phyloP scores from a whole-genome alignment of 2,113 vertebrate species.

The Natator depressus region DNA sequence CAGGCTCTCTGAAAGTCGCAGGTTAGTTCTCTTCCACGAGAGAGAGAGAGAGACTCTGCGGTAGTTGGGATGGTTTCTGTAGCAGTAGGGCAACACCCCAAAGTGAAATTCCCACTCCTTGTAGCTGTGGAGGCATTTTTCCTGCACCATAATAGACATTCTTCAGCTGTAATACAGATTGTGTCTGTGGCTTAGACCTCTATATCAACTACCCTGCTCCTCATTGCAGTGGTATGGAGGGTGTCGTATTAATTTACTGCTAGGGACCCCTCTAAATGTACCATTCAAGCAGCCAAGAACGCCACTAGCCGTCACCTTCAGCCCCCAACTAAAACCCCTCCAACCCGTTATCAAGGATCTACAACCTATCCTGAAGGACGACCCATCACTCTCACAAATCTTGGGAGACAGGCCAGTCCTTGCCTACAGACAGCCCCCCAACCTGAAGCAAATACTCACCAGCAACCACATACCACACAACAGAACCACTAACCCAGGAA shows the following conservation, averaged over 20 bases:
- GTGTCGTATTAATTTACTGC: not conserved
- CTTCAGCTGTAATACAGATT: not conserved
- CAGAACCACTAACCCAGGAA: no score
- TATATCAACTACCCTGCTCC: not conserved
- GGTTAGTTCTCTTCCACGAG: not conserved
- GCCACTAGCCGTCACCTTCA: no score
- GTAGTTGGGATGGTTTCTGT: not conserved
- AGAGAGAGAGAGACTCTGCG: not conserved
- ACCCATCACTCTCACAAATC: no score
- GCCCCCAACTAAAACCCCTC: no score
- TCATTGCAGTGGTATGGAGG: not conserved
- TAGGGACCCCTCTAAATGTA: not conserved
- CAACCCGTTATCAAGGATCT: no score
- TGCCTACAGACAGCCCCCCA: no score
- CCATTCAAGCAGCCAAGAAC: not conserved
- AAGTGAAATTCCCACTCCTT: not conserved
- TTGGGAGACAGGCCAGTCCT: no score
- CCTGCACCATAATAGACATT: fast-evolving
- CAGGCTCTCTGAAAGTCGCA: not conserved
- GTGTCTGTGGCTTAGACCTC: not conserved
- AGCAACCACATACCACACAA: no score
- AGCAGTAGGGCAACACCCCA: not conserved
- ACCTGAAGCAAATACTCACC: no score
- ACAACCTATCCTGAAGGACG: no score
- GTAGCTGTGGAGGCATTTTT: not conserved